Evolutionary conservation across 2,113 vertebrate species (phyloP).

Genomic region (Cyrtonyx montezumae): DNA sequence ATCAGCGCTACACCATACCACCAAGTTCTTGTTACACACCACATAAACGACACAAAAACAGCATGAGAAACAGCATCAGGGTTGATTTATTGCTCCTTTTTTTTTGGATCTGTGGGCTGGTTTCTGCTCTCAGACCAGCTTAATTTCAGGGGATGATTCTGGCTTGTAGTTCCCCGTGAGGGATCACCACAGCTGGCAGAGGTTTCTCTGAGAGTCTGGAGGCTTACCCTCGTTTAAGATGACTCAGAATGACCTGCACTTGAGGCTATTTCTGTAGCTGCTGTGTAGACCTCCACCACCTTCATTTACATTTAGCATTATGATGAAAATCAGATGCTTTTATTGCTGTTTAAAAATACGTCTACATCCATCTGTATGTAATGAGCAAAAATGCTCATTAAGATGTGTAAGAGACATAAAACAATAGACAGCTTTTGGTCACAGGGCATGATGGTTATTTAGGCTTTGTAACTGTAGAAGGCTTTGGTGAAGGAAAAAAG

Average conservation of each 20-base stretch:
- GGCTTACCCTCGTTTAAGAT: background rate
- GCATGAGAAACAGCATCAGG: background rate
- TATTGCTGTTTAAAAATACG: slow-evolving; percentile 8
- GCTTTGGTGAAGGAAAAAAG: background rate
- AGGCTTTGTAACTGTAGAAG: slow-evolving; percentile 28
- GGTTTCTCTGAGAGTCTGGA: background rate
- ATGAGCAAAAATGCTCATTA: background rate
- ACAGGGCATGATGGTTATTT: background rate
- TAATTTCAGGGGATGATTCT: background rate
- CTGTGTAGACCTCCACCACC: background rate
- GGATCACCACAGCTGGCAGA: background rate
- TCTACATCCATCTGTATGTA: background rate
- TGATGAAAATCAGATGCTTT: slow-evolving; percentile 29
- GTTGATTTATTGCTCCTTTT: background rate
- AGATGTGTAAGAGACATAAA: background rate
- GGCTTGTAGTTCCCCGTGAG: background rate
- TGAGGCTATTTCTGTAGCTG: background rate
- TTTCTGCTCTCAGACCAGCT: background rate
- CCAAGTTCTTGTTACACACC: accelerated
- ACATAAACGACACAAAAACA: background rate
- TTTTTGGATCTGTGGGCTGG: background rate
- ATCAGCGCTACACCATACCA: background rate
- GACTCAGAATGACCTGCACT: background rate
- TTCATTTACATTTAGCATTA: slow-evolving; percentile 9
- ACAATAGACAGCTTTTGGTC: background rate